Base-by-base conservation (phyloP, 2,888 invertebrate species). In the Dolomedes plantarius region DNA sequence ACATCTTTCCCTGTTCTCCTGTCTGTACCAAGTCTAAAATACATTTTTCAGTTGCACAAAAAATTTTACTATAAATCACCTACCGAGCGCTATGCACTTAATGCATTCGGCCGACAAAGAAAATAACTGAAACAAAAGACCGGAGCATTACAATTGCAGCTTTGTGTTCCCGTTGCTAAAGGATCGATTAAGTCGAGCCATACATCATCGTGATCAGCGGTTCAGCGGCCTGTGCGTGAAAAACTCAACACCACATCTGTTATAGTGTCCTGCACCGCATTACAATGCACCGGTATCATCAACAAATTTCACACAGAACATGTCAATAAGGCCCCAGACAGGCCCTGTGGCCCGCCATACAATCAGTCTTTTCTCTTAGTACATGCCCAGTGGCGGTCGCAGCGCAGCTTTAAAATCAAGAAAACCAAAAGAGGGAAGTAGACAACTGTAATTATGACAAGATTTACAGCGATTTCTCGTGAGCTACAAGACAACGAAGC, bases 401-500 rank as follows among this genome's bases (percentile, higher is more conserved):
- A 68, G 23, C 64, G 39, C 31, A 5, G 9, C 67, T 76, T 82
- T 72, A 69, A 68, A 73, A 73, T 46, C 67, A 28, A 73, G 68
- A 77, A 50, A 65, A 73, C 67, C 29, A 74, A 23, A 72, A 83
- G 67, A 39, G 65, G 73, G 62, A 76, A 76, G 72, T 72, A 77
- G 77, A 77, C 77, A 77, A 78, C 83, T 85, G 76, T 73, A 85
- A 85, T 85, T 85, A 85, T 65, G 68, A 68, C 68, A 85, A 85
- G 83, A 85, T 85, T 85, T 85, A 85, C 83, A 85, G 77, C 83
- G 62, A 62, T 32, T 9, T 62, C 72, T 67, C 73, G 83, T 73
- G 83, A 85, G 83, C 39, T 73, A 72, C 77, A 85, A 85, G 77
- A 68, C 77, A 77, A 77, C 68, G 71, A 50, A 39, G 65, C 50